Evolutionary conservation across 2,888 invertebrate genomes (phyloP).

Genomic region (Nesidiocoris tenuis): DNA sequence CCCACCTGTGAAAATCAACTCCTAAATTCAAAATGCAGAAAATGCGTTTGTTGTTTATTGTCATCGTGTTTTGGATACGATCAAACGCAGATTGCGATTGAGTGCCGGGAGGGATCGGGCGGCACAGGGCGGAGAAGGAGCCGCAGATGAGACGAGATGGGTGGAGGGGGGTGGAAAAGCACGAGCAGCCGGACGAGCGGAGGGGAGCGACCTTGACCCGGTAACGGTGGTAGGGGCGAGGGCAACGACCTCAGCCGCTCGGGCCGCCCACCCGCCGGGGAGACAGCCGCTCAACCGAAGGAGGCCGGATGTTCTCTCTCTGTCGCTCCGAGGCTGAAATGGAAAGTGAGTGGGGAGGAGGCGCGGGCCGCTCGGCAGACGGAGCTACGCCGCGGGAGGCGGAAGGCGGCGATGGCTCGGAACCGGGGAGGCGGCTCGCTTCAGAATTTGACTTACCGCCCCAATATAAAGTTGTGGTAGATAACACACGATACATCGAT

Average conservation of each 20-base stretch:
- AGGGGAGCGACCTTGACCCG: constrained; percentile 42
- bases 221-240: constrained; percentile 41
- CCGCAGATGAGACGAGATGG: not conserved
- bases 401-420: too few species aligned
- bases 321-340: constrained; percentile 4
- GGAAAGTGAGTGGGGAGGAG: constrained; percentile 22
- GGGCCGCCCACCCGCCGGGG: not conserved
- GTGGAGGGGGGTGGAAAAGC: not conserved
- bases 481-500: too few species aligned
- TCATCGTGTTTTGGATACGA: too few species aligned
- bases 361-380: not conserved
- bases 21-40: too few species aligned
- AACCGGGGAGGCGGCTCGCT: too few species aligned
- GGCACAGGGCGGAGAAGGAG: not conserved
- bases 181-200: constrained; percentile 3
- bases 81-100: not conserved
- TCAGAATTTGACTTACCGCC: too few species aligned
- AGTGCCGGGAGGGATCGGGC: not conserved
- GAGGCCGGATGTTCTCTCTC: not conserved
- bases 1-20: too few species aligned
- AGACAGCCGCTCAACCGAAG: not conserved
- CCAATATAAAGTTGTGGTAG: too few species aligned
- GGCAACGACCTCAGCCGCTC: constrained; percentile 21
- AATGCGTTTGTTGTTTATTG: too few species aligned
- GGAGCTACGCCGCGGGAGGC: too few species aligned